A percentile compares a stretch with the other conserved stretches of the same genome.
Evolutionary conservation across 2,888 invertebrate genomes (phyloP).

Genomic region (Drosophila subquinaria): DNA sequence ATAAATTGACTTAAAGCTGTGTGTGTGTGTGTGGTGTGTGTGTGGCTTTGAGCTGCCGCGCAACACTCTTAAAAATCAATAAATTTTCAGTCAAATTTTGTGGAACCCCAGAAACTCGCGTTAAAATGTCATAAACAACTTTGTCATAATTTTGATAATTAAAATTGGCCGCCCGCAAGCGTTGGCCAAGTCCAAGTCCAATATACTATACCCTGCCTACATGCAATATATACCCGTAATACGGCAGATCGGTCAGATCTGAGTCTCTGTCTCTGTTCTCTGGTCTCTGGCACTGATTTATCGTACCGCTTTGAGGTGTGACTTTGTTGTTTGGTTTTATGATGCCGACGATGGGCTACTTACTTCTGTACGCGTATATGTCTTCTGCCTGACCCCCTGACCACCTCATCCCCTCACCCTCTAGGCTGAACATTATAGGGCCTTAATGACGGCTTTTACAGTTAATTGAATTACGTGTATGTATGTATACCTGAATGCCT

Average conservation of each 20-base stretch:
- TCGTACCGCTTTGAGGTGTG: slow-evolving; percentile 73
- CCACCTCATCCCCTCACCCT: background rate
- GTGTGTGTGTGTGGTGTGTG: slow-evolving; percentile 11
- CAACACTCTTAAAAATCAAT: slow-evolving; percentile 79
- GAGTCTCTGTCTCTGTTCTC: too few species aligned
- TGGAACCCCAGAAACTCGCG: slow-evolving; percentile 57
- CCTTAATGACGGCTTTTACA: slow-evolving; percentile 77
- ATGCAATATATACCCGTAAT: slow-evolving; percentile 1
- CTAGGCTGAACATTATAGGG: slow-evolving; percentile 38
- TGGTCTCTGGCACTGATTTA: slow-evolving; percentile 62
- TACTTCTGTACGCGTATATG: slow-evolving; percentile 31
- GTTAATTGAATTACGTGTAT: slow-evolving; percentile 70
- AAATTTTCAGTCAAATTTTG: slow-evolving; percentile 71
- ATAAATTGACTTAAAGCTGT: slow-evolving; percentile 37
- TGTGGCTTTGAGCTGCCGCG: slow-evolving; percentile 54
- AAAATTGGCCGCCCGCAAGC: slow-evolving; percentile 75
- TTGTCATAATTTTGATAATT: slow-evolving; percentile 83
- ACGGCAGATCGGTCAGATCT: slow-evolving; percentile 44
- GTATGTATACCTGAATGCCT: background rate
- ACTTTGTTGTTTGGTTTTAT: slow-evolving; percentile 75
- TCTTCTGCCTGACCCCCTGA: background rate
- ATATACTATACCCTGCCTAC: slow-evolving; percentile 6
- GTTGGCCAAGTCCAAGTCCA: slow-evolving; percentile 26
- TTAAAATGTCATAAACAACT: slow-evolving; percentile 80
- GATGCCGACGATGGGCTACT: slow-evolving; percentile 52